These are phyloP conservation scores for Brienomyrus brachyistius DNA, from an alignment of 2,113 vertebrate genomes.

Conservation along the genomic window DNA sequence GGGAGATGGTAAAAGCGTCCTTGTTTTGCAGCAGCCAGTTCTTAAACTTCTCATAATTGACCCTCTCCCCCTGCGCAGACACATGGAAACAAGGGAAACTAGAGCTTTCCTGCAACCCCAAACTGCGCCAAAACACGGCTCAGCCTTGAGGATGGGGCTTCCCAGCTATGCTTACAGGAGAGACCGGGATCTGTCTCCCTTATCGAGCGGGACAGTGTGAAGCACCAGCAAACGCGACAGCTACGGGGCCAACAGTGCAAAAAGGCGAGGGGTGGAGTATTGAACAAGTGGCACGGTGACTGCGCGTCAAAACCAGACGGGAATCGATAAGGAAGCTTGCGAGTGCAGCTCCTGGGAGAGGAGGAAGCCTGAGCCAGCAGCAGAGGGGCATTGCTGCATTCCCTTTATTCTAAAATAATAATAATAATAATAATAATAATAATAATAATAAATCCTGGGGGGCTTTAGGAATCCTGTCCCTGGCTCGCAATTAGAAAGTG, in stretches of 20 bases:
- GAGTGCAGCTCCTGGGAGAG: background rate
- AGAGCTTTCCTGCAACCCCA: background rate
- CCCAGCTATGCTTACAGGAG: background rate
- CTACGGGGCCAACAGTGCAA: background rate
- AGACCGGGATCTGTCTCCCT: background rate
- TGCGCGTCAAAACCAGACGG: background rate
- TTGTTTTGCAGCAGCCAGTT: slow-evolving; percentile 92
- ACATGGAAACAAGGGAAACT: background rate
- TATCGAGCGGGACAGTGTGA: background rate
- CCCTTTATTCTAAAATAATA: background rate
- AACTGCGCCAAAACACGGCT: background rate
- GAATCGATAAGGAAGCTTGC: background rate
- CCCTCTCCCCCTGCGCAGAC: slow-evolving; percentile 80
- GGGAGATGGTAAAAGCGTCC: slow-evolving; percentile 91
- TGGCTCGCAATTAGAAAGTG: slow-evolving; percentile 9
- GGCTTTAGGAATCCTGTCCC: background rate
- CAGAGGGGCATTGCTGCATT: background rate
- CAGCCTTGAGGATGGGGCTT: background rate
- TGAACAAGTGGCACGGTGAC: background rate
- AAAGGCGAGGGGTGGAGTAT: background rate
- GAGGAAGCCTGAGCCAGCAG: background rate
- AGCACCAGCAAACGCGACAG: background rate
- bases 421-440: background rate
- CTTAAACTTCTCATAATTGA: slow-evolving; percentile 95
- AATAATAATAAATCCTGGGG: background rate